A percentile compares a stretch with the other conserved stretches of the same genome.
These are phyloP conservation scores for Notothenia coriiceps DNA, from an alignment of 2,113 vertebrate species.

Conservation along the genomic window DNA sequence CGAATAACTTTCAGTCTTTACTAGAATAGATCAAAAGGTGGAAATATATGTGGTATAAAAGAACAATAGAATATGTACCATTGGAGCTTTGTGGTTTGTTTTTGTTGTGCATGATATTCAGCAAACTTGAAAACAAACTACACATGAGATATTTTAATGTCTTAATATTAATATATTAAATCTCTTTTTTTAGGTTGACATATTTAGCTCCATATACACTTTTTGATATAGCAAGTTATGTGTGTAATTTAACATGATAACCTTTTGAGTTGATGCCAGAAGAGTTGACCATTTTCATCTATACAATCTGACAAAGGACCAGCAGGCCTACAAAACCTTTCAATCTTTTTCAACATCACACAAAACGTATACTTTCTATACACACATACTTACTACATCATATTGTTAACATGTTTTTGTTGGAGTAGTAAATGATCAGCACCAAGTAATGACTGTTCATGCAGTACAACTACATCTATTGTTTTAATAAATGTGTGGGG, in stretches of 20 bases:
- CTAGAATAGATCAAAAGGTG: constrained; percentile 21
- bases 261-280: neutral
- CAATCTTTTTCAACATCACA: neutral
- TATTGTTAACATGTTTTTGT: neutral
- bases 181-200: neutral
- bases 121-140: too few species aligned
- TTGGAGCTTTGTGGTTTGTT: neutral
- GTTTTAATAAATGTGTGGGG: constrained; percentile 22
- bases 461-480: constrained; percentile 7
- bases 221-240: too few species aligned
- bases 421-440: neutral
- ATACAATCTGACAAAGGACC: neutral
- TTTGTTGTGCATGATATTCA: too few species aligned
- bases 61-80: neutral
- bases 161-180: too few species aligned
- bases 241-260: neutral
- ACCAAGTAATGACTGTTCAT: neutral
- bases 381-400: neutral
- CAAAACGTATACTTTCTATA: neutral
- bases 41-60: constrained; percentile 3
- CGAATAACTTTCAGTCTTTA: constrained; percentile 38
- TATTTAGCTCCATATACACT: neutral
- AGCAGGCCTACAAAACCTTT: neutral
- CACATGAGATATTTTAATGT: too few species aligned
- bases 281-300: neutral